Evolutionary conservation across 2,797 vertebrate genomes (phyloP), one percentile per base, ranked within the genome.

Genomic region (Pelodytes ibericus): DNA sequence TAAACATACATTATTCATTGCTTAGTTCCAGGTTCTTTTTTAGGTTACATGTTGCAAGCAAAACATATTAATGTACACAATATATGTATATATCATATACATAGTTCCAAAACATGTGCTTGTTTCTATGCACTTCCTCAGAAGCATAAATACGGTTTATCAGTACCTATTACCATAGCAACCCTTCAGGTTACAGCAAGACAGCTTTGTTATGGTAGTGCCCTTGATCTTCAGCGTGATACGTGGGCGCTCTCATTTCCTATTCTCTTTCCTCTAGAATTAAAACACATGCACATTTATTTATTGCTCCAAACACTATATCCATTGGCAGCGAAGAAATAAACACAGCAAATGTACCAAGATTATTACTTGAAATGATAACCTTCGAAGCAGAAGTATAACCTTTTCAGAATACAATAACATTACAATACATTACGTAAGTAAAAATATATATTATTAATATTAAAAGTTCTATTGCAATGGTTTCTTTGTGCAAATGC

Each of bases 81-180:
- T 44, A 13, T 9, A 13, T 44, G 13, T 3, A 13, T 44, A 44
- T 1, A 44, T 16, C 15, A 16, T 10, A 10, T 44, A 44, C 18
- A 44, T 44, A 44, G 18, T 44, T 13, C 41, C 41, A 16, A 15
- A 3, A 44, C 41, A 44, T 44, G 15, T 1, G 3, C 15, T 44
- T 44, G 41, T 16, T 44, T 57, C 39, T 66, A 58, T 77, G n/a
- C 22, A 53, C 63, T 22, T 68, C 27, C 53, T 25, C 26, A 77
- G 49, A 63, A 63, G 60, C 53, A 71, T 57, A 64, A n/a, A n/a
- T 66, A 72, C 53, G 60, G 61, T 72, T 60, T 66, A 72, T 29
- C 64, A 60, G 75, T 53, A 66, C 69, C 31, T 47, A 86, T 86
- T 85, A 84, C 71, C 83, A 84, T 85, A 82, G 77, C 70, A 87